phyloP scores from a whole-genome alignment of 1,140 invertebrate species.

The Formica exsecta region DNA sequence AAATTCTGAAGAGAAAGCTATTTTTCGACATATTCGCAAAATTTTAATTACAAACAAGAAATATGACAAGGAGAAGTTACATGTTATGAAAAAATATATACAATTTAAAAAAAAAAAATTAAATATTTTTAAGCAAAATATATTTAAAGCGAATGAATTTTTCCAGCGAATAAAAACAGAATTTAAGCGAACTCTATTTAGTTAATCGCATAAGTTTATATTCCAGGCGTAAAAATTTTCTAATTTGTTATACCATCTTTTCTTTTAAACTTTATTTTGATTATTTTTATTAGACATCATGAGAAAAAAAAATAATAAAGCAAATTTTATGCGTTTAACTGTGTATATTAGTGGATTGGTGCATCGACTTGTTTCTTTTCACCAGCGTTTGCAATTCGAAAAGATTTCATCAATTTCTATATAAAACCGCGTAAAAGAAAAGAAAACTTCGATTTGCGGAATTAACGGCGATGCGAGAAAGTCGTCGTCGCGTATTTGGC shows the following conservation, averaged over 20 bases:
- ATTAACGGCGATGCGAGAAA: conserved; percentile 68
- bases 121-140: too few species aligned
- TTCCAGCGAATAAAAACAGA: too few species aligned
- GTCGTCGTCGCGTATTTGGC: conserved; percentile 24
- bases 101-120: too few species aligned
- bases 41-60: background rate
- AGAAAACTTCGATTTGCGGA: conserved; percentile 32
- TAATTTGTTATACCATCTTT: background rate
- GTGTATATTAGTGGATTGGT: background rate
- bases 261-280: background rate
- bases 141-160: too few species aligned
- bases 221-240: too few species aligned
- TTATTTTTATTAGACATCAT: background rate
- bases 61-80: background rate
- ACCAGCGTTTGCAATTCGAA: background rate
- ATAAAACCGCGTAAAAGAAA: background rate
- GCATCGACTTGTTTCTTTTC: background rate
- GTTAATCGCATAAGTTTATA: too few species aligned
- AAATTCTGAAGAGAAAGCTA: background rate
- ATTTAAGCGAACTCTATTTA: too few species aligned
- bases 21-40: background rate
- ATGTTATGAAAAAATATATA: too few species aligned
- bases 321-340: background rate
- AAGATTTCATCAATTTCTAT: background rate
- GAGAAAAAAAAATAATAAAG: conserved; percentile 5